Base-by-base conservation (phyloP, 2,797 vertebrate genomes). In the Rhinella marina region DNA sequence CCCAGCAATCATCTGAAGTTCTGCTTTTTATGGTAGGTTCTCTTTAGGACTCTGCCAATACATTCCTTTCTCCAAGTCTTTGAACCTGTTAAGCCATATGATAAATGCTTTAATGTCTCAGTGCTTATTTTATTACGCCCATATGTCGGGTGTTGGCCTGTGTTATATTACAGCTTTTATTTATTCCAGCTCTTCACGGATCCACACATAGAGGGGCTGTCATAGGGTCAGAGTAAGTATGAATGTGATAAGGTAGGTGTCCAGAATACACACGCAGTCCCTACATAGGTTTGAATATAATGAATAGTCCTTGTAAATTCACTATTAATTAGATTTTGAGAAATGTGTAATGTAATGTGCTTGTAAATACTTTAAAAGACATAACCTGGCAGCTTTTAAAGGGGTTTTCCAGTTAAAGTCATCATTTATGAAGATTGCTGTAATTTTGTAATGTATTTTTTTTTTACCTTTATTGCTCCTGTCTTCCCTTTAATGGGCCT, bases 41-140 rank as follows among this genome's bases (percentile, higher is more conserved):
- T 59, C 68, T 84, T 73, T 73, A 56, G 66, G 32, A 41, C 29
- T 3, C 6, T 21, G 66, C 82, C 66, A 73, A 59, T 41, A 32
- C 9, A 19, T 32, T 73, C 52, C 54, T 7, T 81, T 84, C 66
- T 32, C 82, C 54, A 81, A 62, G 82, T 84, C 82, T 84, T 84
- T 84, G 70, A 84, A 75, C 70, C 32, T 76, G 29, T 59, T 84
- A 41, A n/a, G 48, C 56, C 27, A 27, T 16, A 25, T 25, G 56
- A 59, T 84, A 59, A 48, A 19, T 14, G 21, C 68, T 73, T 73
- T 75, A 61, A 75, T 41, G 64, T 66, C 81, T 25, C 41, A 23
- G n/a, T 52, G 27, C 50, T 56, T 56, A 23, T 56, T 73, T 59
- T 75, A 84, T 59, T 32, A 59, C 5, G 16, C 56, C 52, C 82